phyloP scores from a whole-genome alignment of 2,797 vertebrate species.

The Apogon talboti region DNA sequence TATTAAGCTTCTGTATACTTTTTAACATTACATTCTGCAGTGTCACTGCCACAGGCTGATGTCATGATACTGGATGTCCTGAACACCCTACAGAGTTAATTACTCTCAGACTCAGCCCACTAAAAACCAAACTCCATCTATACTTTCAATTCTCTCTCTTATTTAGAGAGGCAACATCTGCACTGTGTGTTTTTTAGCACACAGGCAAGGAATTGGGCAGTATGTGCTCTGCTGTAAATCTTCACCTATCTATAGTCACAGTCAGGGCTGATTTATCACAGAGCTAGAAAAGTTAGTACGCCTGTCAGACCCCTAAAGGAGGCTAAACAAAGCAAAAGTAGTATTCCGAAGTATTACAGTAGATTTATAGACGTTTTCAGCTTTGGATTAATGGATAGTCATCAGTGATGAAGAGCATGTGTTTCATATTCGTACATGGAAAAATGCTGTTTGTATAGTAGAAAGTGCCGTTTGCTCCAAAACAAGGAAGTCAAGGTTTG shows the following conservation, averaged over 20 bases:
- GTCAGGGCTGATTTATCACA: constrained; percentile 60
- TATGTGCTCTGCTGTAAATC: constrained; percentile 44
- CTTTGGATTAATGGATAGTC: constrained; percentile 51
- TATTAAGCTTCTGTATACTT: constrained; percentile 6
- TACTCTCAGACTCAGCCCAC: constrained; percentile 5
- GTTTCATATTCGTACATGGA: constrained; percentile 61
- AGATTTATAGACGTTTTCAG: constrained; percentile 18
- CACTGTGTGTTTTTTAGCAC: constrained; percentile 18
- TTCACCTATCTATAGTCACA: constrained; percentile 17
- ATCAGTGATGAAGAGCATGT: constrained; percentile 45
- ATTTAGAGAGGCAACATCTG: constrained; percentile 30
- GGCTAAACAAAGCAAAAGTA: constrained; percentile 39
- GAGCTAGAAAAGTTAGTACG: constrained; percentile 47
- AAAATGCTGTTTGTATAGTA: constrained; percentile 63
- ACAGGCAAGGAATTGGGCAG: constrained; percentile 9
- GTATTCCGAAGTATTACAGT: constrained; percentile 30
- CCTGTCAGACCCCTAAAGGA: constrained; percentile 54
- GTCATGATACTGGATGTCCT: constrained; percentile 32
- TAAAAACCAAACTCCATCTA: constrained; percentile 4
- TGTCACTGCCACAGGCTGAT: constrained; percentile 29
- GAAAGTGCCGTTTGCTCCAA: constrained; percentile 48
- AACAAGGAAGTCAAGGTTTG: constrained; percentile 66
- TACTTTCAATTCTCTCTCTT: constrained; percentile 12
- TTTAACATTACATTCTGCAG: constrained; percentile 25
- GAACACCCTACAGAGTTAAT: constrained; percentile 20